Evolutionary conservation across 2,797 vertebrate species (phyloP).

Genomic region (Malacoctenus gilli): DNA sequence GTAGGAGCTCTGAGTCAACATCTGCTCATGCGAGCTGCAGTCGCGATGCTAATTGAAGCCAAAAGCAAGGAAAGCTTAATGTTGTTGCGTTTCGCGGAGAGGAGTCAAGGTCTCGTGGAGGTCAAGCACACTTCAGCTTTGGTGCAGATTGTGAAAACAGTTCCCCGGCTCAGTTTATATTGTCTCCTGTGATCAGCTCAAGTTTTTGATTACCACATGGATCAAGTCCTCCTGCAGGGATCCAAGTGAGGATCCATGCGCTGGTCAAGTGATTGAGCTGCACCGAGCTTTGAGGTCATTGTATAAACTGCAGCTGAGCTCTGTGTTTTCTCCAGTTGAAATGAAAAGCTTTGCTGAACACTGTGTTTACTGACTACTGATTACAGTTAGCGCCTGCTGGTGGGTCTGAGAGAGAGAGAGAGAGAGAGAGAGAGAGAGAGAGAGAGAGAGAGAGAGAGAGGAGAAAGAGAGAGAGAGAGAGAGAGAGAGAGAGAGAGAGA

Average conservation of each 20-base stretch:
- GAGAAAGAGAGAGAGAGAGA: constrained; percentile 2
- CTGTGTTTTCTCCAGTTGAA: constrained; percentile 38
- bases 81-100: constrained; percentile 7
- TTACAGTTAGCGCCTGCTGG: constrained; percentile 32
- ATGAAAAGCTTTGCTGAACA: constrained; percentile 41
- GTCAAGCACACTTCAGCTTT: constrained; percentile 18
- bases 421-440: constrained; percentile 1
- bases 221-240: constrained; percentile 9
- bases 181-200: constrained; percentile 16
- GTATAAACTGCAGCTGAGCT: constrained; percentile 42
- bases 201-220: constrained; percentile 18
- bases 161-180: constrained; percentile 15
- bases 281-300: constrained; percentile 35
- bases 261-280: constrained; percentile 11
- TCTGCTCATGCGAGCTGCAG: constrained; percentile 3
- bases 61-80: constrained; percentile 1
- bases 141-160: neutral
- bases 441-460: constrained; percentile 16
- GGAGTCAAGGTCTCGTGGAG: constrained; percentile 23
- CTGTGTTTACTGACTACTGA: constrained; percentile 50
- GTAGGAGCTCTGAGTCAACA: constrained; percentile 40
- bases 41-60: constrained; percentile 23
- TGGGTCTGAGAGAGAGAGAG: constrained; percentile 25
- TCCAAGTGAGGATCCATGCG: constrained; percentile 1
- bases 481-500: constrained; percentile 3